phyloP scores from a whole-genome alignment of 2,797 vertebrate species.

The Thamnophis elegans region DNA sequence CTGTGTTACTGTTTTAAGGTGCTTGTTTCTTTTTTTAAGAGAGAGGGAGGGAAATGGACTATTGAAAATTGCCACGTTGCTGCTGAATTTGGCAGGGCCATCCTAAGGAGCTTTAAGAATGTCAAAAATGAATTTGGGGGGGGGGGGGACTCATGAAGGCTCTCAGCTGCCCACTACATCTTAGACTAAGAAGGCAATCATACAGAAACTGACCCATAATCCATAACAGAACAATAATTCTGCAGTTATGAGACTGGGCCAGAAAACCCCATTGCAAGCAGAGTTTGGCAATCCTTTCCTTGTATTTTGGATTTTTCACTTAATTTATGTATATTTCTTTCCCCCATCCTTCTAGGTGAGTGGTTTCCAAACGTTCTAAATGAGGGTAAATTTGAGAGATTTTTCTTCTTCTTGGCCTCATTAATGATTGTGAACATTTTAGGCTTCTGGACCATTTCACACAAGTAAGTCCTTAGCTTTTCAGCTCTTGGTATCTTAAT shows the following conservation, averaged over 20 bases:
- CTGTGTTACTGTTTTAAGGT: not conserved
- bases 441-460: slow-evolving; percentile 83
- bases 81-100: not conserved
- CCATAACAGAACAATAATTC: not conserved
- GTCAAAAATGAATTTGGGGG: not conserved
- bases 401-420: slow-evolving; percentile 87
- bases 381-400: slow-evolving; percentile 87
- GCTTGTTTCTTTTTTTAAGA: not conserved
- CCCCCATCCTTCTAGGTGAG: slow-evolving; percentile 73
- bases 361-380: slow-evolving; percentile 87
- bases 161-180: not conserved
- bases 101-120: not conserved
- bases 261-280: not conserved
- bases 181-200: not conserved
- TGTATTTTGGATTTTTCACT: not conserved
- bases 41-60: not conserved
- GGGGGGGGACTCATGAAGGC: not conserved
- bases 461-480: slow-evolving; percentile 74
- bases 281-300: not conserved
- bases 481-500: not conserved
- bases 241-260: not conserved
- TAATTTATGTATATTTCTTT: slow-evolving; percentile 2
- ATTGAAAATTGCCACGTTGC: not conserved
- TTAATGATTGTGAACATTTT: slow-evolving; percentile 83
- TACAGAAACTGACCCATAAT: not conserved